Percentiles rank a stretch among this genome's conserved stretches.
phyloP scores from a whole-genome alignment of 2,113 vertebrate genomes.

The Strix aluco region DNA sequence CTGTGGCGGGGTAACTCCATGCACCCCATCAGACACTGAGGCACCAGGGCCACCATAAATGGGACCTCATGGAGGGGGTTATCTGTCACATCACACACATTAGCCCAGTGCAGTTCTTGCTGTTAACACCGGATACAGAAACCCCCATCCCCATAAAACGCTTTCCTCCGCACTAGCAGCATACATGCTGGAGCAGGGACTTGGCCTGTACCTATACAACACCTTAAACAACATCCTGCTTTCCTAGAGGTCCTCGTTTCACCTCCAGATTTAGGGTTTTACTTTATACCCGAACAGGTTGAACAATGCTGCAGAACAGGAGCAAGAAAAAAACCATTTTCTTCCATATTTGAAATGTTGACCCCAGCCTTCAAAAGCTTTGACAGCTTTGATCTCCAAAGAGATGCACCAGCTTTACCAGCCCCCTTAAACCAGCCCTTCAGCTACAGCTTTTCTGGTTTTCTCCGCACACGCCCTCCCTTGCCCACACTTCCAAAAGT shows the following conservation, averaged over 20 bases:
- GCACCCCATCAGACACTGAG: background rate
- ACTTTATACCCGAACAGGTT: background rate
- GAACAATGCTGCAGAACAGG: background rate
- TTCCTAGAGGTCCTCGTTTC: background rate
- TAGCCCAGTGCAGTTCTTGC: background rate
- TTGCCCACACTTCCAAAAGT: background rate
- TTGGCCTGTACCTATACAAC: background rate
- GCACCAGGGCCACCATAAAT: background rate
- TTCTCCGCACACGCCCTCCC: background rate
- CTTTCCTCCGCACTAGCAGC: background rate
- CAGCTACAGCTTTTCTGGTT: background rate
- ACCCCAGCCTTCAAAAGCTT: background rate
- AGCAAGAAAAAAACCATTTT: background rate
- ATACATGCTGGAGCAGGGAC: background rate
- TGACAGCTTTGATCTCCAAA: background rate
- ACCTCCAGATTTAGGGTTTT: background rate
- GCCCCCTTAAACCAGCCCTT: background rate
- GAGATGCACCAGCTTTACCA: background rate
- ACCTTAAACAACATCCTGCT: background rate
- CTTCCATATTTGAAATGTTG: background rate
- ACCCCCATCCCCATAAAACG: background rate
- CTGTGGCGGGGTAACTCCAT: accelerated
- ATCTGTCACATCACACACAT: background rate
- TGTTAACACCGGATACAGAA: background rate
- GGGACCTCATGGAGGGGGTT: background rate